phyloP scores from a whole-genome alignment of 2,888 invertebrate genomes.

The Conistra vaccinii region DNA sequence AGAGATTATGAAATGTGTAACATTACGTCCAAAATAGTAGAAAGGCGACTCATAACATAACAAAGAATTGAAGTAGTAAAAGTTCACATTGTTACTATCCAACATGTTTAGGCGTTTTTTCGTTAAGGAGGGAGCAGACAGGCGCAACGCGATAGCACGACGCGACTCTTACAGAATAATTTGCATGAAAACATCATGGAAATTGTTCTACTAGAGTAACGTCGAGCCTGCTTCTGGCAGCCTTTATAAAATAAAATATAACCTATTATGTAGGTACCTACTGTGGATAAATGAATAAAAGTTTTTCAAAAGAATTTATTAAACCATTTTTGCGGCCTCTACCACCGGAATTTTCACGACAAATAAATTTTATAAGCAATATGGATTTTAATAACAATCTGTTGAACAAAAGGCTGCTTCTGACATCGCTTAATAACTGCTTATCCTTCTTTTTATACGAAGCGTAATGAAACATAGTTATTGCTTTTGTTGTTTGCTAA shows the following conservation, averaged over 20 bases:
- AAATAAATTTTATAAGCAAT: constrained; percentile 15
- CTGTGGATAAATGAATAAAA: neutral
- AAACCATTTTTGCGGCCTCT: constrained; percentile 4
- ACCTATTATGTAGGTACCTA: neutral
- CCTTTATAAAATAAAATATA: neutral
- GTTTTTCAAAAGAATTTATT: neutral
- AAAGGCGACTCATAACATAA: neutral
- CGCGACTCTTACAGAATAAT: too few relatives aligned
- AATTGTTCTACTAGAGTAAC: too few relatives aligned
- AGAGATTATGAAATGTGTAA: neutral
- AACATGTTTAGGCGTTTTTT: neutral
- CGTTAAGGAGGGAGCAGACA: neutral
- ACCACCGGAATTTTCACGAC: constrained; percentile 13
- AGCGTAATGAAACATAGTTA: constrained; percentile 14
- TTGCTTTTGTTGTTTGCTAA: constrained; percentile 15
- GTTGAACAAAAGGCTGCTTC: constrained; percentile 31
- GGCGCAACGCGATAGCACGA: too few relatives aligned
- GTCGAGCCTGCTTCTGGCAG: neutral
- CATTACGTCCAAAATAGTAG: neutral
- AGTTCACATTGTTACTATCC: neutral
- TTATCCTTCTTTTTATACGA: constrained; percentile 7
- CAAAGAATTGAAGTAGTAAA: neutral
- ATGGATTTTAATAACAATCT: constrained; percentile 47
- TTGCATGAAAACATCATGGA: too few relatives aligned
- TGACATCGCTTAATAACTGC: constrained; percentile 26